Evolutionary conservation across 1,140 invertebrate species (phyloP).

Genomic region (Pseudomyrmex concolor): DNA sequence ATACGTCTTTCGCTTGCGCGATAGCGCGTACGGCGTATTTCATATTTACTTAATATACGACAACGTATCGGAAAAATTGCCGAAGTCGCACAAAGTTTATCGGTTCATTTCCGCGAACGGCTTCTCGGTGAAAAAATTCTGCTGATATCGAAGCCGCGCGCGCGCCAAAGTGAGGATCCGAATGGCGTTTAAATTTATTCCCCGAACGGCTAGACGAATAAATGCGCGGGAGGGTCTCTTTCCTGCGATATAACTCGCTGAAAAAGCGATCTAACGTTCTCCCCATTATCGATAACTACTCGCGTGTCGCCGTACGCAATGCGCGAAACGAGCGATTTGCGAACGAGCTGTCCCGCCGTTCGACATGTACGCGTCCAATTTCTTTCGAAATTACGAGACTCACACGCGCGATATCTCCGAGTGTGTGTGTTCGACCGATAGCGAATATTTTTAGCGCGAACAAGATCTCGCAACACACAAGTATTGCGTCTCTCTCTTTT

Average conservation of each 20-base stretch:
- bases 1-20: slow-evolving; percentile 14
- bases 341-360: neutral
- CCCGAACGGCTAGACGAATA: neutral
- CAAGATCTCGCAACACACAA: neutral
- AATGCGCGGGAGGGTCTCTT: slow-evolving; percentile 9
- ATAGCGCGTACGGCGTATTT: slow-evolving; percentile 29
- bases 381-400: neutral
- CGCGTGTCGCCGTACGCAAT: neutral
- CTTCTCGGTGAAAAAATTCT: slow-evolving; percentile 52
- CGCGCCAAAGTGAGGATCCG: slow-evolving; percentile 26
- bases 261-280: slow-evolving; percentile 25
- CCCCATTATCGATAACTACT: slow-evolving; percentile 20
- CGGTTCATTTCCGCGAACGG: slow-evolving; percentile 51
- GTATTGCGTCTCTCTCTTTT: neutral
- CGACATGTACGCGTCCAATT: neutral
- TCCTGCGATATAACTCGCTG: slow-evolving; percentile 39
- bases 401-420: too few relatives aligned
- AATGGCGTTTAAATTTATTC: slow-evolving; percentile 46
- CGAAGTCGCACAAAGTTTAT: slow-evolving; percentile 61
- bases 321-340: slow-evolving; percentile 27
- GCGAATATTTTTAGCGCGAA: neutral
- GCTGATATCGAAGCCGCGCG: slow-evolving; percentile 39
- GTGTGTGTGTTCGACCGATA: neutral
- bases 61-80: slow-evolving; percentile 47
- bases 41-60: slow-evolving; percentile 65